Evolutionary conservation across 2,113 vertebrate genomes (phyloP).

Genomic region (Bucco capensis): DNA sequence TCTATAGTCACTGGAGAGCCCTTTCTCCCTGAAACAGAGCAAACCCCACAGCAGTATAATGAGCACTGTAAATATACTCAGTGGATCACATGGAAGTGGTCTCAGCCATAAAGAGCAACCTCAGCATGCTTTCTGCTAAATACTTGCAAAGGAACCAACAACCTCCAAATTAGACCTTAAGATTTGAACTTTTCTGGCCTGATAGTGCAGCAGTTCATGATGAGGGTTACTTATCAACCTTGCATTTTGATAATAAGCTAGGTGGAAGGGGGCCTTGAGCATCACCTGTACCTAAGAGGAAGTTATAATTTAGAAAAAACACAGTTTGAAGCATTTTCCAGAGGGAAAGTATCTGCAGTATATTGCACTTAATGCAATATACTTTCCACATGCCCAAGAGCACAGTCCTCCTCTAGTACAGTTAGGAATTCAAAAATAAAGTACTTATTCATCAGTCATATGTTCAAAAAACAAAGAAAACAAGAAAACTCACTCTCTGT

Average conservation of each 20-base stretch:
- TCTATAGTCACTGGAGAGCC: background rate
- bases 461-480: background rate
- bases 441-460: background rate
- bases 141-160: slow-evolving; percentile 36
- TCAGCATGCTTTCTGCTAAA: slow-evolving; percentile 4
- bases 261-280: background rate
- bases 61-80: slow-evolving; percentile 10
- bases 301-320: background rate
- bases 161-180: slow-evolving; percentile 46
- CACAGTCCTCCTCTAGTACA: background rate
- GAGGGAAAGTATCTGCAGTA: background rate
- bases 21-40: background rate
- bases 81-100: background rate
- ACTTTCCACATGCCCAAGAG: background rate
- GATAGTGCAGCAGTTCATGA: background rate
- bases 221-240: background rate
- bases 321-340: background rate
- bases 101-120: background rate
- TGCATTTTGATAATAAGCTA: background rate
- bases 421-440: background rate
- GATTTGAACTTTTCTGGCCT: slow-evolving; percentile 41
- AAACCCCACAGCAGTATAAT: background rate
- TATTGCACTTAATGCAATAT: background rate
- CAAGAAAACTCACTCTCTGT: background rate
- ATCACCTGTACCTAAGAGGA: background rate